A percentile compares a stretch with the other conserved stretches of the same genome.
phyloP scores from a whole-genome alignment of 2,888 invertebrate species.

The Caenorhabditis zanzibari region DNA sequence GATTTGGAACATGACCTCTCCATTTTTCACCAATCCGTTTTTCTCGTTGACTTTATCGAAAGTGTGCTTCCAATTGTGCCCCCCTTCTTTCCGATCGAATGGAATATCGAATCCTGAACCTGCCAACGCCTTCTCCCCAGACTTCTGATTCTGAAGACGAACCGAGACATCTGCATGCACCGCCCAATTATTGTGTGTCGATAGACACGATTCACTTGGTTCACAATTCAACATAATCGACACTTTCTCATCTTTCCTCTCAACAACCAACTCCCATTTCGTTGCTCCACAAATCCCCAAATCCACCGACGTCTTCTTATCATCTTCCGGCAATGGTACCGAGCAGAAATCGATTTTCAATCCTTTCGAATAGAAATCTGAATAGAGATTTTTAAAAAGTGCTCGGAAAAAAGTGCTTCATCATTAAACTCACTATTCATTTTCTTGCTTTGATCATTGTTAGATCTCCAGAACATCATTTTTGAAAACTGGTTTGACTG shows the following conservation, averaged over 20 bases:
- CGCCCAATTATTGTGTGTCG: slow-evolving; percentile 5
- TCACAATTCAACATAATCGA: slow-evolving; percentile 16
- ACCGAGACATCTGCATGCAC: slow-evolving; percentile 28
- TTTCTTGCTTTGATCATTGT: slow-evolving; percentile 16
- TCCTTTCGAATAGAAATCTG: slow-evolving; percentile 37
- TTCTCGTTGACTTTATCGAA: slow-evolving; percentile 17
- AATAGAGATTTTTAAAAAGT: not conserved
- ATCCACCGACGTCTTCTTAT: not conserved
- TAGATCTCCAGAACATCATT: slow-evolving; percentile 17
- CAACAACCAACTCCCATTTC: slow-evolving; percentile 6
- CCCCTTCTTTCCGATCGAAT: slow-evolving; percentile 16
- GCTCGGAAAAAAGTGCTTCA: not conserved
- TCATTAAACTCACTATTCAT: not conserved
- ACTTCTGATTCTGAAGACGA: slow-evolving; percentile 19
- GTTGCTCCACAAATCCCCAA: slow-evolving; percentile 37
- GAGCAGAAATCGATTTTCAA: slow-evolving; percentile 40
- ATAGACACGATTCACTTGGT: slow-evolving; percentile 5
- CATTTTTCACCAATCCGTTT: slow-evolving; percentile 15
- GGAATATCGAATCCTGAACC: slow-evolving; percentile 1
- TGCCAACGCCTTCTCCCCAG: not conserved
- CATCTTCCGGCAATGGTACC: not conserved
- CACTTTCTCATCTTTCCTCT: slow-evolving; percentile 1
- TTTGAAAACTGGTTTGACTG: not conserved
- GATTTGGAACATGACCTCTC: slow-evolving; percentile 12
- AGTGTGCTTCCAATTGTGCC: slow-evolving; percentile 13